These are phyloP conservation scores for Rousettus leschenaultii DNA, from an alignment of 2,113 vertebrate genomes.

Conservation along the genomic window DNA sequence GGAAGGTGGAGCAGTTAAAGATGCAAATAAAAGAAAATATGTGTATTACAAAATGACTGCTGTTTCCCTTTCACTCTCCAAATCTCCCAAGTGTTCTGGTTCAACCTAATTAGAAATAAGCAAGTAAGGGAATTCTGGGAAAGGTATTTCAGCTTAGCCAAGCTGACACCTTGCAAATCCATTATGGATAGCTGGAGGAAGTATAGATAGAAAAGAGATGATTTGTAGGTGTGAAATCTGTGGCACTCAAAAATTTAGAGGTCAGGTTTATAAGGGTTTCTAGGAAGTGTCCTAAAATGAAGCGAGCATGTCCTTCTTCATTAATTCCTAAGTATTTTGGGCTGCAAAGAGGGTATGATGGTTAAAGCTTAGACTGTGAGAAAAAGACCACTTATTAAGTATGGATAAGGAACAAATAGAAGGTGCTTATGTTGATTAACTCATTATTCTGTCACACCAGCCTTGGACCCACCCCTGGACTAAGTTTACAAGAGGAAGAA, in stretches of 20 bases:
- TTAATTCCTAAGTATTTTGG: not conserved
- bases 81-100: not conserved
- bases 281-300: not conserved
- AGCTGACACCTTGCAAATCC: not conserved
- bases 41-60: not conserved
- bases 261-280: not conserved
- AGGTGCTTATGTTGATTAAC: not conserved
- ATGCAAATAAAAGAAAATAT: not conserved
- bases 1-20: not conserved
- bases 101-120: not conserved
- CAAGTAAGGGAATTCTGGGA: not conserved
- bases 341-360: not conserved
- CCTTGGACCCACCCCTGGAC: not conserved
- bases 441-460: not conserved
- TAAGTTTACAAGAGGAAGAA: not conserved
- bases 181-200: no score
- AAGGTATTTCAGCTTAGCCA: not conserved
- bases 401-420: not conserved
- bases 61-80: not conserved
- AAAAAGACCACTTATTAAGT: not conserved
- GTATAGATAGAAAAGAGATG: not conserved
- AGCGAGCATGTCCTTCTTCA: not conserved
- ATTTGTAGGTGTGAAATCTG: not conserved
- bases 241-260: not conserved
- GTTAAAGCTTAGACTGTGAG: not conserved